Conservation (phyloP, 2,888 invertebrate genomes). For the Leucoma salicis region DNA sequence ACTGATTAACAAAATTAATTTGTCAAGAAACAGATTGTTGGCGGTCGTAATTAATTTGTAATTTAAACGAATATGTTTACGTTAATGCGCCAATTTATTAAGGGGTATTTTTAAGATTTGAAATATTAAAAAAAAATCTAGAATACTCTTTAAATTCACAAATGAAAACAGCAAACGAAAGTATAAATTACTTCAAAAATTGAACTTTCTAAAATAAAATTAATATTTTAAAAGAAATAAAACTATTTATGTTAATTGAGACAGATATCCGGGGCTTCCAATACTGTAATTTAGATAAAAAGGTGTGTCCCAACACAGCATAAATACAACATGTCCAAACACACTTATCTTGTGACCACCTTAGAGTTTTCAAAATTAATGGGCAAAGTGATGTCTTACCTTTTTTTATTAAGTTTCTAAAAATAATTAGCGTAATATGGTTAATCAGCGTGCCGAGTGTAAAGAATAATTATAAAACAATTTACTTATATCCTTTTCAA, state of each 20-base stretch:
- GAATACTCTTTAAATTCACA: slow-evolving; percentile 6
- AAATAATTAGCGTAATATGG: slow-evolving; percentile 35
- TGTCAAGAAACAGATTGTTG: slow-evolving; percentile 56
- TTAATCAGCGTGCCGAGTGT: slow-evolving; percentile 36
- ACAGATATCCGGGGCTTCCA: slow-evolving; percentile 69
- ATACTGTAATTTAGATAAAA: slow-evolving; percentile 75
- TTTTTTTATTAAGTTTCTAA: slow-evolving; percentile 37
- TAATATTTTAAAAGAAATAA: slow-evolving; percentile 30
- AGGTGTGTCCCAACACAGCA: slow-evolving; percentile 60
- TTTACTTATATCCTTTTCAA: slow-evolving; percentile 28
- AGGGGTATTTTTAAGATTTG: slow-evolving; percentile 6
- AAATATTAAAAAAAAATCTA: background rate
- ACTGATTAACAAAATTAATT: slow-evolving; percentile 79
- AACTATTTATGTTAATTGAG: slow-evolving; percentile 58
- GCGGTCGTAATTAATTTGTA: slow-evolving; percentile 57
- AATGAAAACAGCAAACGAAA: slow-evolving; percentile 10
- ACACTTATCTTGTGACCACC: slow-evolving; percentile 73
- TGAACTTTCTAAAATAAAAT: slow-evolving; percentile 30
- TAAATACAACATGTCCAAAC: slow-evolving; percentile 73
- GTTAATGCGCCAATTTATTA: slow-evolving; percentile 16
- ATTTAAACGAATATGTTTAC: slow-evolving; percentile 41
- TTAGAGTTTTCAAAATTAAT: slow-evolving; percentile 69
- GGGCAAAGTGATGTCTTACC: slow-evolving; percentile 51
- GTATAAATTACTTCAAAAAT: slow-evolving; percentile 19
- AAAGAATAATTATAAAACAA: slow-evolving; percentile 33